Base-by-base conservation (phyloP, 2,888 invertebrate species). In the Biston betularia region DNA sequence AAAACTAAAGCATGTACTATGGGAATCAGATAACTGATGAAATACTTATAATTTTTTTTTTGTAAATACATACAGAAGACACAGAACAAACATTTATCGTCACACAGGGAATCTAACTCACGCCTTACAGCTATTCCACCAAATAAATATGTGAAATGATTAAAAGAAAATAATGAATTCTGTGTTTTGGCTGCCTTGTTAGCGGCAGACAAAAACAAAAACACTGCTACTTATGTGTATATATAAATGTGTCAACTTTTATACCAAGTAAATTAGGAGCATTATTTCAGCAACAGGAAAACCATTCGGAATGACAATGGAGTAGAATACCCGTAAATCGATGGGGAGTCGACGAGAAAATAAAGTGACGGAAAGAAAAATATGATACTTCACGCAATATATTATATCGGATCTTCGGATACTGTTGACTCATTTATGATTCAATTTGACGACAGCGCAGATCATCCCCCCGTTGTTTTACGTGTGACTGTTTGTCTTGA, bases 381-480 rank as follows among this genome's bases (percentile, higher is more conserved):
- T 67, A 68, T 62, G 58, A 58, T 61, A 56, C 69, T 62, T 69
- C 48, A 14, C 48, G 38, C 49, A 60, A 69, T 54, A 64, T 45
- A 65, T n/a, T n/a, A n/a, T n/a, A 67, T 67, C 61, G 46, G 55
- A 61, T 55, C 50, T 54, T 55, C 50, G 57, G 44, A 59, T 61
- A 56, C 55, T 64, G 77, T 74, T 77, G 78, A 80, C 74, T 82
- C 82, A 81, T 71, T 75, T 75, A 76, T 79, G 78, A 81, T 80
- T 79, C 79, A 80, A 79, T 83, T 79, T 71, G 72, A 64, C 70
- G 70, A 62, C 62, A 65, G 70, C 69, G 70, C 69, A 64, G 69
- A 49, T 71, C 73, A 76, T 68, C 75, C 78, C 78, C 69, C 69
- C 64, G 50, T 57, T 64, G 70, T 48, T 63, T 54, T 24, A 57